A percentile compares a stretch with the other conserved stretches of the same genome.
Conservation (phyloP, 2,797 vertebrate species). For the Malacoctenus gilli region DNA sequence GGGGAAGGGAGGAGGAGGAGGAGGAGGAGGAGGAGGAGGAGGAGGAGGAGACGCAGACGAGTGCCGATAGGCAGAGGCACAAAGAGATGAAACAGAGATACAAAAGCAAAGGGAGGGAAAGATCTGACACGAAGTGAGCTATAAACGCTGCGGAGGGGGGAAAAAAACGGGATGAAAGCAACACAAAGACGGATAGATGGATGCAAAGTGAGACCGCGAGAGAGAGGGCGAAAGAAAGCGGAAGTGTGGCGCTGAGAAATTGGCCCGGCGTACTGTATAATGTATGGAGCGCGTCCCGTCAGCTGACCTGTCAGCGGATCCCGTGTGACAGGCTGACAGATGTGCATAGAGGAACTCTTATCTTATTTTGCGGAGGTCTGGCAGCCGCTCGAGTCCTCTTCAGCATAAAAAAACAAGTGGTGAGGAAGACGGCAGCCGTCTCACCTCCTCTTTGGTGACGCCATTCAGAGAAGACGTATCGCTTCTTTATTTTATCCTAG, state of each 20-base stretch:
- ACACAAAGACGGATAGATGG: constrained; percentile 52
- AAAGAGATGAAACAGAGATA: constrained; percentile 42
- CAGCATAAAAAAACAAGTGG: constrained; percentile 83
- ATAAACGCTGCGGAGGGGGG: constrained; percentile 26
- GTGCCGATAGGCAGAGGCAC: constrained; percentile 21
- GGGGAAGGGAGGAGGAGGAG: constrained; percentile 24
- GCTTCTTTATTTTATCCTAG: constrained; percentile 58
- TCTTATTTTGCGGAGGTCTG: constrained; percentile 85
- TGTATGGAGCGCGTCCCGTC: constrained; percentile 44
- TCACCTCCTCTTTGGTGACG: constrained; percentile 58
- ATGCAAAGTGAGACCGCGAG: constrained; percentile 38
- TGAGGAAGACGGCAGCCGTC: constrained; percentile 65
- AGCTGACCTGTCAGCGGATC: constrained; percentile 66
- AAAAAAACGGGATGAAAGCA: constrained; percentile 18
- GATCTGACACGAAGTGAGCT: constrained; percentile 40
- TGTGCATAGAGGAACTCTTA: constrained; percentile 81
- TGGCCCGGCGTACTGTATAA: constrained; percentile 46
- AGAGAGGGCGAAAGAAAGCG: constrained; percentile 22
- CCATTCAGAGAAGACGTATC: constrained; percentile 64
- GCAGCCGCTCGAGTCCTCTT: constrained; percentile 80
- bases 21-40: constrained; percentile 14
- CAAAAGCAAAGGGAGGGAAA: constrained; percentile 13
- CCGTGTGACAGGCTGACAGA: constrained; percentile 79
- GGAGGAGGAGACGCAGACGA: constrained; percentile 31
- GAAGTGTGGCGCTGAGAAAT: constrained; percentile 46